Evolutionary conservation across 2,888 invertebrate species (phyloP).

Genomic region (Pyrochroa serraticornis): DNA sequence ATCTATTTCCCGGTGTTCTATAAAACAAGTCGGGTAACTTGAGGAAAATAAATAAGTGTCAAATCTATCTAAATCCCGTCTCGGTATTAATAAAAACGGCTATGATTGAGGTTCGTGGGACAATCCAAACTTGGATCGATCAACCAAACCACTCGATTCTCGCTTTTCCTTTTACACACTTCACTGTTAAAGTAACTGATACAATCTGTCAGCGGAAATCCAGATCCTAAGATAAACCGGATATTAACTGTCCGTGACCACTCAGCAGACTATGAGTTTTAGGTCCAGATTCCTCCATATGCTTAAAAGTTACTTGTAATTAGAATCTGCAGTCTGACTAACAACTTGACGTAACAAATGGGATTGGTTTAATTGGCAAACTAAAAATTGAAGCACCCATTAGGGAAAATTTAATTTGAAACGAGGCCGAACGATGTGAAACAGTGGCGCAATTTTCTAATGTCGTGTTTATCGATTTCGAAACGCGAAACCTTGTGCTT

Average conservation of each 20-base stretch:
- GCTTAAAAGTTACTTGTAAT: slow-evolving; percentile 23
- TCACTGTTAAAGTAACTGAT: slow-evolving; percentile 12
- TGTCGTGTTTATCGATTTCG: slow-evolving; percentile 18
- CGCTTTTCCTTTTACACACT: slow-evolving; percentile 11
- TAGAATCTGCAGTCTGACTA: slow-evolving; percentile 16
- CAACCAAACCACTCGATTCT: slow-evolving; percentile 4
- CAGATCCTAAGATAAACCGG: slow-evolving; percentile 25
- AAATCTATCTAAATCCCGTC: background rate
- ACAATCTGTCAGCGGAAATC: slow-evolving; percentile 20
- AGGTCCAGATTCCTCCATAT: slow-evolving; percentile 9
- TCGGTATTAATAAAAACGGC: background rate
- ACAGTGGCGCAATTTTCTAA: slow-evolving; percentile 16
- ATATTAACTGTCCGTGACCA: slow-evolving; percentile 26
- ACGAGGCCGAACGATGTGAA: slow-evolving; percentile 4
- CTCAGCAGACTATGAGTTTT: slow-evolving; percentile 22
- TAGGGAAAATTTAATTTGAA: slow-evolving; percentile 11
- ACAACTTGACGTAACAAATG: too few species aligned
- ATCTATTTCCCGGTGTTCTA: too few species aligned
- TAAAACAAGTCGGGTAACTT: background rate
- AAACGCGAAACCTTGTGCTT: slow-evolving; percentile 6
- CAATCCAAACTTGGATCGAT: slow-evolving; percentile 15
- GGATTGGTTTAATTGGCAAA: too few species aligned
- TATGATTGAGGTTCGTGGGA: slow-evolving; percentile 9
- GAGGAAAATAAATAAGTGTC: slow-evolving; percentile 1
- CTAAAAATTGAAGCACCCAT: background rate